Evolutionary conservation across 2,888 invertebrate species (phyloP).

Genomic region (Temnothorax ravouxi): DNA sequence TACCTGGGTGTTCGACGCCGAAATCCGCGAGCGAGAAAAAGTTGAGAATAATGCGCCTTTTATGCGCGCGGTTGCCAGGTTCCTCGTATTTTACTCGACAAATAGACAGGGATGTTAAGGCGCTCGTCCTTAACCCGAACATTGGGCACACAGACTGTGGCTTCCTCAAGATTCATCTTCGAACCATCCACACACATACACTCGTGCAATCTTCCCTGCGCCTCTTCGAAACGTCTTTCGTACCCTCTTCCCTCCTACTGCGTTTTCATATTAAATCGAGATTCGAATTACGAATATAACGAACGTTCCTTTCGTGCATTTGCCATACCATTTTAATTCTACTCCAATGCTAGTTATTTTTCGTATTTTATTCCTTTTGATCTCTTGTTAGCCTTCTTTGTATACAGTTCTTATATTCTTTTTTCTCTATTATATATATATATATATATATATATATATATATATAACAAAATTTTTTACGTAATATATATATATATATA

Average conservation of each 20-base stretch:
- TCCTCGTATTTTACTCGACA: constrained; percentile 73
- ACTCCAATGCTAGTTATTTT: no score
- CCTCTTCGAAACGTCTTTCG: background rate
- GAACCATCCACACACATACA: background rate
- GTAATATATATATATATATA: no score
- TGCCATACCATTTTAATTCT: background rate
- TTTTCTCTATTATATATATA: background rate
- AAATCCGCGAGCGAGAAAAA: constrained; percentile 67
- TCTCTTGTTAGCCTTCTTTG: constrained; percentile 3
- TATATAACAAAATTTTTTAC: no score
- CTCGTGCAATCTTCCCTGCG: background rate
- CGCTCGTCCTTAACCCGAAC: constrained; percentile 13
- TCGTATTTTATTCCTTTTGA: background rate
- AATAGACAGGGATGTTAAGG: constrained; percentile 66
- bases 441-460: background rate
- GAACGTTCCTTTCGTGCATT: background rate
- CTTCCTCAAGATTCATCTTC: constrained; percentile 26
- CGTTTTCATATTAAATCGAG: constrained; percentile 45
- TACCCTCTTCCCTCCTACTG: background rate
- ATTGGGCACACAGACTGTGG: constrained; percentile 1
- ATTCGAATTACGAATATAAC: constrained; percentile 15
- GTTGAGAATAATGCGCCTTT: constrained; percentile 76
- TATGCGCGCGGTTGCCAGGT: constrained; percentile 67
- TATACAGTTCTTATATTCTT: background rate
- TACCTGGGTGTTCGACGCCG: constrained; percentile 54